These are phyloP conservation scores for Pygocentrus nattereri DNA, from an alignment of 2,797 vertebrate genomes.

Conservation along the genomic window DNA sequence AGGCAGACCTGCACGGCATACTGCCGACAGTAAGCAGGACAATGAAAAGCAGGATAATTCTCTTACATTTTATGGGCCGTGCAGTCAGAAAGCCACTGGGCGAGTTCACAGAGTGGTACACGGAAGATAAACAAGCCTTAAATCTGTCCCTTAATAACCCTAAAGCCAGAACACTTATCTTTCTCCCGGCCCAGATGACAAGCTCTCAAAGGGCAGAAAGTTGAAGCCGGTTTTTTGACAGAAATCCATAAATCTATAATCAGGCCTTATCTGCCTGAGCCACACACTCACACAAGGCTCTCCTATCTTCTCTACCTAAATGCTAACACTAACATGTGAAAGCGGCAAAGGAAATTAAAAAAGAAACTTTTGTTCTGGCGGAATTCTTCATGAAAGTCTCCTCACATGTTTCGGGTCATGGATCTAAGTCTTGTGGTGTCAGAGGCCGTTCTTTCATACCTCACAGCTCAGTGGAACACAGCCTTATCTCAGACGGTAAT, in stretches of 20 bases:
- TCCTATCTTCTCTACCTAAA: background rate
- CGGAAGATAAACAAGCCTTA: slow-evolving; percentile 30
- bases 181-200: slow-evolving; percentile 3
- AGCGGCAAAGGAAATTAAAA: background rate
- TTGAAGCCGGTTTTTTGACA: slow-evolving; percentile 36
- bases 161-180: slow-evolving; percentile 21
- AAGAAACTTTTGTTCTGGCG: no score
- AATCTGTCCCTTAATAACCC: slow-evolving; percentile 16
- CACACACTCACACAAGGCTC: background rate
- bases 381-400: background rate
- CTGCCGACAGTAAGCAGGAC: slow-evolving; percentile 10
- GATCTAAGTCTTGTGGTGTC: background rate
- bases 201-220: slow-evolving; percentile 40
- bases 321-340: background rate
- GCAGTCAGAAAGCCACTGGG: slow-evolving; percentile 18
- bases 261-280: slow-evolving; percentile 45
- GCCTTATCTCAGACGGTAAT: slow-evolving; percentile 28
- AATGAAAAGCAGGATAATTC: background rate
- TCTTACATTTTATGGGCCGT: slow-evolving; percentile 22
- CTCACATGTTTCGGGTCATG: background rate
- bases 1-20: background rate
- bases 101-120: background rate
- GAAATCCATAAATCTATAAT: slow-evolving; percentile 54
- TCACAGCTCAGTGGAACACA: slow-evolving; percentile 56
- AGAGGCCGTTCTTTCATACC: slow-evolving; percentile 67